phyloP scores from a whole-genome alignment of 2,113 vertebrate species.

The Triplophysa siluroides region DNA sequence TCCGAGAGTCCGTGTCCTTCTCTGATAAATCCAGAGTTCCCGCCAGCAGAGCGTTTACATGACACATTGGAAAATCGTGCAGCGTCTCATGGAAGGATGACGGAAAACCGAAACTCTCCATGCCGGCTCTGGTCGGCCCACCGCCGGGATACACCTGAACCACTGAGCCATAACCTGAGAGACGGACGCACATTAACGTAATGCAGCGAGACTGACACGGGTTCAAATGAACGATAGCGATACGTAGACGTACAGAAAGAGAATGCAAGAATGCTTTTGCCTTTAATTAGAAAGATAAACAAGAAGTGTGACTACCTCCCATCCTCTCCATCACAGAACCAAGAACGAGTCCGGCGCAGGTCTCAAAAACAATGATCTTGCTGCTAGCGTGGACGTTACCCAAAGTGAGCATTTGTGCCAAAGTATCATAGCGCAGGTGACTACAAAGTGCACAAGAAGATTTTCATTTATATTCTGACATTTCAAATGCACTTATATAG shows the following conservation, averaged over 20 bases:
- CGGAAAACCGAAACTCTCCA: constrained; percentile 93
- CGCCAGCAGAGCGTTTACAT: constrained; percentile 85
- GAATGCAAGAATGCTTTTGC: no score
- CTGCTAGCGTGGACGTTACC: constrained; percentile 91
- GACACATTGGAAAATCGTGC: constrained; percentile 91
- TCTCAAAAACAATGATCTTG: constrained; percentile 94
- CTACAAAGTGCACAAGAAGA: constrained; percentile 65
- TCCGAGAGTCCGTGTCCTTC: constrained; percentile 45
- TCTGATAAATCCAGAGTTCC: constrained; percentile 76
- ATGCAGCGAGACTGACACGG: no score
- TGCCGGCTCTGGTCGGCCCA: constrained; percentile 85
- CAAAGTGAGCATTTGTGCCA: constrained; percentile 92
- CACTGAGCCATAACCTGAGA: constrained; percentile 88
- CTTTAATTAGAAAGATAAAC: background rate
- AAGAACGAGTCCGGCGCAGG: constrained; percentile 90
- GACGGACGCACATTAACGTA: background rate
- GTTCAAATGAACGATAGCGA: no score
- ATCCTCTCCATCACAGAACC: constrained; percentile 94
- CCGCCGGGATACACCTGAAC: constrained; percentile 92
- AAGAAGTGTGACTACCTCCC: constrained; percentile 79
- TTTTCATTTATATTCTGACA: background rate
- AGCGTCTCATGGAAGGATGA: constrained; percentile 81
- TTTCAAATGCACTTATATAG: no score
- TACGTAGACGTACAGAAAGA: no score
- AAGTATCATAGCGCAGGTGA: constrained; percentile 90